Evolutionary conservation across 2,113 vertebrate species (phyloP).

Genomic region (Syngnathoides biaculeatus): DNA sequence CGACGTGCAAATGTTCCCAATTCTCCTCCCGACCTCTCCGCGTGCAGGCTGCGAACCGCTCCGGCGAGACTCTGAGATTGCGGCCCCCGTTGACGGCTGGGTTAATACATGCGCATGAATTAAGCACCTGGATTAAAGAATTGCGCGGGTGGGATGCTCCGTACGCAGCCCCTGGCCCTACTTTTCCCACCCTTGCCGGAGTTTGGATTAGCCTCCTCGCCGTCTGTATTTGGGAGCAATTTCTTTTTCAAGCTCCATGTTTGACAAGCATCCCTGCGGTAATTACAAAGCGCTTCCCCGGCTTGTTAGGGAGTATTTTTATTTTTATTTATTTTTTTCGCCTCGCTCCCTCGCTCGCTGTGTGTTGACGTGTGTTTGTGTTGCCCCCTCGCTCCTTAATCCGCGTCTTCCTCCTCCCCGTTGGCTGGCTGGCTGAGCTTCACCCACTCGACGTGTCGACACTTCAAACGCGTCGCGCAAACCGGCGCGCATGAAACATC

Average conservation of each 20-base stretch:
- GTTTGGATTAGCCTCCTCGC: background rate
- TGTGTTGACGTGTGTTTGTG: conserved; percentile 35
- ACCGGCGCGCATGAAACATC: conserved; percentile 27
- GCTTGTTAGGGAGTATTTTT: conserved; percentile 16
- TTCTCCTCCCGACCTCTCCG: too few relatives aligned
- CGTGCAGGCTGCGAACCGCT: too few relatives aligned
- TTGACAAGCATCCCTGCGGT: conserved; percentile 2
- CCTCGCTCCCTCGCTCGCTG: background rate
- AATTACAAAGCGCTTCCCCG: conserved; percentile 22
- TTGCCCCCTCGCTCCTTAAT: conserved; percentile 38
- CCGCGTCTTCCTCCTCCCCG: conserved; percentile 30
- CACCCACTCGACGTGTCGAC: conserved; percentile 55
- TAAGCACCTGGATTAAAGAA: background rate
- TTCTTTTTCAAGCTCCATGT: conserved; percentile 19
- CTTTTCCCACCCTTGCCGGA: background rate
- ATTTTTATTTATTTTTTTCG: background rate
- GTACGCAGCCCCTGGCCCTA: background rate
- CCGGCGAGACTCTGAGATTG: background rate
- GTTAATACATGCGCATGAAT: background rate
- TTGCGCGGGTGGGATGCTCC: too few relatives aligned
- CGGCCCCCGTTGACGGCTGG: too few relatives aligned
- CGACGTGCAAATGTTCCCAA: too few relatives aligned
- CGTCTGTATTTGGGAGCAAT: background rate
- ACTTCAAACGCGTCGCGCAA: conserved; percentile 41
- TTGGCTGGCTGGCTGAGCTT: conserved; percentile 32